Base-by-base conservation (phyloP, 2,888 invertebrate genomes). In the Lepidochrysops patricia region DNA sequence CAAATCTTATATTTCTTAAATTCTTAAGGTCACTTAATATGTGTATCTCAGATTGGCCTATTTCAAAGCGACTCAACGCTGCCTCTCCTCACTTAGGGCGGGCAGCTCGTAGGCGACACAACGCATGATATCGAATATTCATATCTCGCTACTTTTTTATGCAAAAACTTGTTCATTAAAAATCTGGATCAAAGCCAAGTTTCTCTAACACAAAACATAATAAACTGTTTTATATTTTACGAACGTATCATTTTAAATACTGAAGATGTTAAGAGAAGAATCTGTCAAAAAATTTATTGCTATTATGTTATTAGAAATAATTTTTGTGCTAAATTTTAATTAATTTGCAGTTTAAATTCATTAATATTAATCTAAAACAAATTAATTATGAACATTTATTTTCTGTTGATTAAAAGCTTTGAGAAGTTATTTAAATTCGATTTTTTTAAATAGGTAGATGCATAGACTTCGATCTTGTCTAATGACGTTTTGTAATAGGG, bases 71-170 rank as follows among this genome's bases (percentile, higher is more conserved):
- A 43, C 19, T 43, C 19, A 23, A 43, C 59, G 59, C 59, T 59
- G 7, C 25, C 66, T 62, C 71, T 67, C 63, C 15, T 68, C 57
- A 49, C 69, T 70, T 69, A 60, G 26, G 54, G 49, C 12, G 32
- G 15, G n/a, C 49, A 73, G 77, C 76, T 75, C 76, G 73, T 74
- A 70, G 79, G 74, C 74, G 78, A 77, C 77, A 78, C 72, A 75
- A 76, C 72, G 77, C 79, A 78, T 79, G 80, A 72, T 74, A 77
- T 76, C 80, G 79, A 84, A 86, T 81, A 85, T 82, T 83, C 82
- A 82, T 83, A 81, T 78, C 74, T 70, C 68, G 71, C 70, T 75
- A 76, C 75, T 71, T 71, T 71, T 66, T 66, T 66, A 68, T 72
- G 70, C 72, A 72, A 71, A 72, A 68, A 68, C 72, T 70, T 74